Base-by-base conservation (phyloP, 2,113 vertebrate genomes). In the Australoheros scitulus region DNA sequence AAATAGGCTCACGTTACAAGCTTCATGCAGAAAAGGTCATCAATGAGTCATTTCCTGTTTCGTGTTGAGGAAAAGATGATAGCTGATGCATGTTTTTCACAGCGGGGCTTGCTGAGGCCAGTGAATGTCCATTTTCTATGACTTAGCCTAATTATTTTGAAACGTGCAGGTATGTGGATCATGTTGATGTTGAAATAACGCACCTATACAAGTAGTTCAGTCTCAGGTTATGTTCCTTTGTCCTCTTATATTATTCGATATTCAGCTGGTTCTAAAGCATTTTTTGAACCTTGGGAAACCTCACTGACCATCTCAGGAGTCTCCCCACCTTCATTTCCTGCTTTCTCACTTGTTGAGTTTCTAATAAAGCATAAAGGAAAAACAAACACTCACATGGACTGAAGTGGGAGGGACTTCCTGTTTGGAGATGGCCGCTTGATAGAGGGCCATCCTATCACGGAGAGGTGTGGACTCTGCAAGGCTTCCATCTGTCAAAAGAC, bases 371-470 rank as follows among this genome's bases (percentile, higher is more conserved):
- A 41, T 1, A 10, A 41, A 26, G 34, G 8, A 34, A 47, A 47
- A 61, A 38, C 26, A 58, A 5, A 15, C 11, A 89, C 94, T 95
- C 89, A 95, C 94, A 18, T 17, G 87, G 76, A 86, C 88, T 2
- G 93, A 70, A 15, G 84, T 14, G 61, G 94, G 75, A 24, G 86
- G 4, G 47, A 89, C 81, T 36, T 96, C 96, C 89, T 97, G 96
- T 94, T 97, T 98, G 88, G 97, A 97, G 88, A 98, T 95, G 57
- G 98, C 98, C 13, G 97, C 98, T 92, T 98, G 97, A 81, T 99
- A 99, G 81, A 98, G 97, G 1, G 98, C 97, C 97, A 99, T 96
- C 84, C 98, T 94, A 86, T 99, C 97, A 87, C 97, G 97, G 61
- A 99, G 96, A 0, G 98, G 97, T 0, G 96, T 97, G 29, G 94